Base-by-base conservation (phyloP, 2,888 invertebrate genomes). In the Thymelicus acteon region DNA sequence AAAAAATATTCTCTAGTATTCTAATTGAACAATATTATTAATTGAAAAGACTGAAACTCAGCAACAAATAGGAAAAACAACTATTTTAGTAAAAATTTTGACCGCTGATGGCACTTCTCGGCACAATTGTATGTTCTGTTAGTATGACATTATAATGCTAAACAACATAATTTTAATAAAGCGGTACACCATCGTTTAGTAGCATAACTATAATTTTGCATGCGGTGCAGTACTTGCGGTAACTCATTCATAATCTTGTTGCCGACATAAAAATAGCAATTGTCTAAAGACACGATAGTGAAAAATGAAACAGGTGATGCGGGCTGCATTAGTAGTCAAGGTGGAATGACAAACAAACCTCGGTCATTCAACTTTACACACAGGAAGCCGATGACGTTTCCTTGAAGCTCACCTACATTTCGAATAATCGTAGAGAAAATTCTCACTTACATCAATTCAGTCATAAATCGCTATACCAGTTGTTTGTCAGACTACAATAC, bases 271-370 rank as follows among this genome's bases (percentile, higher is more conserved):
- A 90, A 89, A 91, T 89, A 90, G 83, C 82, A 67, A 81, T 79
- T 77, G 80, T 80, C 79, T 80, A 80, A 81, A 83, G 79, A 83
- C 74, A 80, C 84, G 80, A 85, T 88, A 87, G 86, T 88, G 87
- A 89, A 88, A 90, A 89, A 88, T 89, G 80, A 88, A 88, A 87
- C 90, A 91, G 88, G 88, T 91, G 87, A 89, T 85, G 82, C 80
- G 77, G 76, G 79, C 82, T 81, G 83, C 80, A 78, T 77, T 79
- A 76, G 75, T 75, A 75, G 72, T 83, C 81, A 84, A 84, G 80
- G 82, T 84, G 82, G 84, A 85, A 86, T 88, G 89, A 89, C 88
- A 88, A 86, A 90, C 83, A 75, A 72, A 72, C 74, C 39, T 39
- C 72, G 81, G 79, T 74, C 80, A 69, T 75, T 81, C 77, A 80